These are phyloP conservation scores for Drosophila truncata DNA, from an alignment of 1,140 invertebrate genomes.

Conservation along the genomic window DNA sequence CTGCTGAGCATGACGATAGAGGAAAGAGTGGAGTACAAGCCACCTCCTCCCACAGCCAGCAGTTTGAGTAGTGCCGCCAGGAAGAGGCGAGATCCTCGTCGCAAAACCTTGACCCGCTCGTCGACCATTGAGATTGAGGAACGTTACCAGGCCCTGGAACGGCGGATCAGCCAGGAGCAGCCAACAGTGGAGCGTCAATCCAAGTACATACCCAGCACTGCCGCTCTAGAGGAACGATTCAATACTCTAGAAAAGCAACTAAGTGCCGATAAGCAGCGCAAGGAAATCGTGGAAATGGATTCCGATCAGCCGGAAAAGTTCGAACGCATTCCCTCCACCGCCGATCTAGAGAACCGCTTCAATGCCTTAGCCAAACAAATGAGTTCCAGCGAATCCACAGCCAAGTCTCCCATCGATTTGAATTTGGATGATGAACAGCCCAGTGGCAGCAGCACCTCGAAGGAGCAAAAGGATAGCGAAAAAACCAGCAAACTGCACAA, in stretches of 20 bases:
- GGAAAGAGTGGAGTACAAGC: background rate
- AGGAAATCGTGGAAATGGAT: constrained; percentile 23
- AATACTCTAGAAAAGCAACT: constrained; percentile 68
- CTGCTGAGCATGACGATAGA: constrained; percentile 74
- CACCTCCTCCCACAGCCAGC: constrained; percentile 11
- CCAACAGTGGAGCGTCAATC: constrained; percentile 19
- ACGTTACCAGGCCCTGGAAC: constrained; percentile 70
- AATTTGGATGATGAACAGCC: constrained; percentile 28
- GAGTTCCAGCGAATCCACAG: constrained; percentile 53
- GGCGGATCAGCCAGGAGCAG: constrained; percentile 63
- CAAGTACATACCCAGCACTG: constrained; percentile 73
- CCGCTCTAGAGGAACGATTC: constrained; percentile 71
- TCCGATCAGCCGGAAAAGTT: constrained; percentile 22
- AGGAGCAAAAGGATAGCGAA: constrained; percentile 38
- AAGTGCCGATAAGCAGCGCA: constrained; percentile 57
- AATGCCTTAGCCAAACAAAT: constrained; percentile 69
- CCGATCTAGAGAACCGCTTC: constrained; percentile 71
- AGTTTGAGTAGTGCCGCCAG: constrained; percentile 42
- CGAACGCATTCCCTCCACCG: constrained; percentile 70
- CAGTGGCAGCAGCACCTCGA: constrained; percentile 13
- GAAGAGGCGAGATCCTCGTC: constrained; percentile 71
- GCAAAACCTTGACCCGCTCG: constrained; percentile 70
- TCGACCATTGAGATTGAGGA: constrained; percentile 82
- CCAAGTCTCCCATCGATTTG: constrained; percentile 57
- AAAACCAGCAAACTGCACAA: constrained; percentile 41